Base-by-base conservation (phyloP, 2,113 vertebrate species). In the Charina bottae region DNA sequence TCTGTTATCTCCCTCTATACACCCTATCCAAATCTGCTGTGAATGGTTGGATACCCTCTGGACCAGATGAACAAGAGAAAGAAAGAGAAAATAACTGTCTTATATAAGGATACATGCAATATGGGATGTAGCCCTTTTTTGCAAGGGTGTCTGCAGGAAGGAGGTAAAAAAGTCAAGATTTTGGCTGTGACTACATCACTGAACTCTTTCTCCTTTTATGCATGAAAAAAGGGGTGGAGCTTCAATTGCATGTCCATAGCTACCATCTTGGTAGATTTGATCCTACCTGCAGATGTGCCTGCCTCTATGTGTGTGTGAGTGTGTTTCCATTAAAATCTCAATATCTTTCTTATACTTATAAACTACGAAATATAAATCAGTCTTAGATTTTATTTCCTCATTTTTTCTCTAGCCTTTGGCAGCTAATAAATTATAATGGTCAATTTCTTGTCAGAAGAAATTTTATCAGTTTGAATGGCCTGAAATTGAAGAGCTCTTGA, bases 401-500 rank as follows among this genome's bases (percentile, higher is more conserved):
- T 94, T 90, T 54, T 17, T 92, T 26, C 19, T 87, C 78, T 21
- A 46, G 88, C 85, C 5, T 89, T 13, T 83, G 24, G 60, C 83
- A 37, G 6, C 68, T 91, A 1, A 7, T 93, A 23, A 26, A 92
- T 88, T 83, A 49, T 89, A 87, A 58, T 19, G 72, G 15, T 33
- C 8, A n/a, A 2, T 89, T 60, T 9, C 0, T 93, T 89, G 2
- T 89, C 37, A 42, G 42, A 42, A 42, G 42, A 42, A 42, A 83
- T 58, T 17, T 46, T 53, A 4, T 11, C 4, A 3, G 5, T 84
- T 64, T 42, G 42, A 89, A 87, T 24, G 33, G 12, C 15, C 28
- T 93, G 90, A 90, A 89, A 90, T 83, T 90, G 8, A 90, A 89
- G 19, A 91, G n/a, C 23, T 90, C 19, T 49, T 90, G 64, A 33